Evolutionary conservation across 2,113 vertebrate genomes (phyloP).

Genomic region (Harpagus bidentatus): DNA sequence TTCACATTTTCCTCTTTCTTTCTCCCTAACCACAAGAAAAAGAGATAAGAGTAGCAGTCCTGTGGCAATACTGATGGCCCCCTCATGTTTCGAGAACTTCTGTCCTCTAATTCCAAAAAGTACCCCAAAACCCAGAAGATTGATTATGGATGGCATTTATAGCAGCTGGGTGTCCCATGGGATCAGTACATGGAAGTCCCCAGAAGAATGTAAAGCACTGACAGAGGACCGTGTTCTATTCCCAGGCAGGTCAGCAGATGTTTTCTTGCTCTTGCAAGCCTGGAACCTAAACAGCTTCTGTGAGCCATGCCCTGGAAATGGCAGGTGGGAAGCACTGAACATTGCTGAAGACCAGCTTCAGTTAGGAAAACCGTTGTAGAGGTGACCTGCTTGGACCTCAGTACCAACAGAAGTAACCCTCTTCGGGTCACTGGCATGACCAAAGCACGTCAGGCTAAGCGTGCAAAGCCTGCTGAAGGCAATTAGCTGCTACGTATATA

Average conservation of each 20-base stretch:
- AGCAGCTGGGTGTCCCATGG: neutral
- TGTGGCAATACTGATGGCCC: neutral
- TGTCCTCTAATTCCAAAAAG: neutral
- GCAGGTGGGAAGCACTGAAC: neutral
- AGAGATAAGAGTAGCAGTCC: neutral
- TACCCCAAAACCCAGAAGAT: neutral
- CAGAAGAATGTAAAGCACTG: neutral
- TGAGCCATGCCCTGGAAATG: neutral
- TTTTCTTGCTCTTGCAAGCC: neutral
- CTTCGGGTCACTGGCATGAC: fast-evolving
- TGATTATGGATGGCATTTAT: neutral
- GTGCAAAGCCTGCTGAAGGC: neutral
- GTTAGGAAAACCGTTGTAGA: fast-evolving
- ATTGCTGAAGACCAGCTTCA: fast-evolving
- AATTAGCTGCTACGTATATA: neutral
- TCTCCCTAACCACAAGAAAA: neutral
- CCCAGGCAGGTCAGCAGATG: neutral
- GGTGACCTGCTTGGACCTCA: neutral
- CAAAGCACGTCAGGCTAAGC: fast-evolving
- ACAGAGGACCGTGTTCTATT: neutral
- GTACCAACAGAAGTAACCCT: neutral
- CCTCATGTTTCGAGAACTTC: neutral
- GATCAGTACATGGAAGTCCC: neutral
- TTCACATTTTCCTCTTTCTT: neutral
- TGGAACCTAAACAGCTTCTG: neutral